Base-by-base conservation (phyloP, 2,113 vertebrate species). In the Geothlypis trichas region DNA sequence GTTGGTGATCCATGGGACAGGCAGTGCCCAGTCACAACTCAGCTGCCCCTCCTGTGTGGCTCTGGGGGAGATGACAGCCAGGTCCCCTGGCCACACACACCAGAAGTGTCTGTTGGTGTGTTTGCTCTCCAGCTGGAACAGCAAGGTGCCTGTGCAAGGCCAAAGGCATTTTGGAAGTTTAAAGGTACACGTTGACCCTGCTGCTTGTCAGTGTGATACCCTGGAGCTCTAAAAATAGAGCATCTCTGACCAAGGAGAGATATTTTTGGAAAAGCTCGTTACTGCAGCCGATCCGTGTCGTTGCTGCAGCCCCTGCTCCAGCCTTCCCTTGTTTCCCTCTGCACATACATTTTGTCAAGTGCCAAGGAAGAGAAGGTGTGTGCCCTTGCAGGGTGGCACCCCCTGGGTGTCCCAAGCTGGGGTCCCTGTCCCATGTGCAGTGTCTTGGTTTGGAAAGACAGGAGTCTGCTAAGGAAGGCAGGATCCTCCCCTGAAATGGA, bases 201-300 rank as follows among this genome's bases (percentile, higher is more conserved):
- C 22, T 1, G 21, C 79, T 77, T 59, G 65, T 51, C 85, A 31
- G 7, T 5, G 82, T 46, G 68, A 52, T 67, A 61, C 66, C 66
- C 73, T 10, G 7, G 19, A 28, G 44, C 33, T 91, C 92, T 91
- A 84, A 93, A 93, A 96, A 95, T 74, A 95, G 73, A 59, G 1
- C 11, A 5, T 14, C 44, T 47, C 49, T 5, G 47, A 35, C 8
- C 1, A 33, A 71, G 61, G 87, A 57, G 39, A 61, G 68, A 9
- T 94, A 91, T 67, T 67, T 95, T 79, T 41, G 92, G 96, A 91
- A 84, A 90, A 93, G 67, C 84, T 41, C 8, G 61, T 78, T 79
- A 84, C 66, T 28, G 61, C 65, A 62, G 75, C 33, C 72, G 22
- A 18, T 41, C 78, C 11, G 3, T 26, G 9, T 61, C 20, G 3